phyloP scores from a whole-genome alignment of 2,888 invertebrate species.

The Scaptomyza polygonia region DNA sequence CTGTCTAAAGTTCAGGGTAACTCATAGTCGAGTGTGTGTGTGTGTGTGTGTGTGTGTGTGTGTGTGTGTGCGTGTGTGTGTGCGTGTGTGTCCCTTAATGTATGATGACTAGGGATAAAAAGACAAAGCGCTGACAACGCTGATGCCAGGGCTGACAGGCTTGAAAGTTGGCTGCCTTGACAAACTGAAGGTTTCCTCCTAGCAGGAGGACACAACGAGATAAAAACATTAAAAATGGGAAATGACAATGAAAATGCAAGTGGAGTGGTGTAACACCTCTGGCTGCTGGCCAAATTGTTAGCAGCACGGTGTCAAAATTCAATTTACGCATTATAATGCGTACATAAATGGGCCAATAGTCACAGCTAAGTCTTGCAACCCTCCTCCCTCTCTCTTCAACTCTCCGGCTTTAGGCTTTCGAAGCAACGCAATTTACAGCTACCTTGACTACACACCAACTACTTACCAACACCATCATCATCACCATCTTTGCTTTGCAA shows the following conservation, averaged over 20 bases:
- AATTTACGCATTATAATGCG: slow-evolving; percentile 73
- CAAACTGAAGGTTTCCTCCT: slow-evolving; percentile 20
- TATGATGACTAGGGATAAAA: too few relatives aligned
- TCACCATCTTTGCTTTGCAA: slow-evolving; percentile 15
- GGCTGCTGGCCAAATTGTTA: slow-evolving; percentile 38
- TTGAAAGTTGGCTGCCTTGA: slow-evolving; percentile 26
- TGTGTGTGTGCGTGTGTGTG: slow-evolving; percentile 2
- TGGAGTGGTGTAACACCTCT: slow-evolving; percentile 16
- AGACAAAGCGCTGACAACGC: slow-evolving; percentile 7
- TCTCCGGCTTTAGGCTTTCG: slow-evolving; percentile 5
- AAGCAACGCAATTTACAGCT: too few relatives aligned
- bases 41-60: slow-evolving; percentile 3
- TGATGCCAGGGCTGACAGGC: slow-evolving; percentile 41
- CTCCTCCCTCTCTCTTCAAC: neutral
- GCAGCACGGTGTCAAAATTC: slow-evolving; percentile 73
- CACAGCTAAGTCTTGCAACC: neutral
- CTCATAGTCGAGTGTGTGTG: neutral
- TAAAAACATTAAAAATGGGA: too few relatives aligned
- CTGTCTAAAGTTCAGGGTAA: too few relatives aligned
- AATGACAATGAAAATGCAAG: too few relatives aligned
- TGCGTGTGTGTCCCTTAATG: too few relatives aligned
- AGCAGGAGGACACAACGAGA: neutral
- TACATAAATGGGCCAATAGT: slow-evolving; percentile 43
- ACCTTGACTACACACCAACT: slow-evolving; percentile 25
- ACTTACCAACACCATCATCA: slow-evolving; percentile 14